Evolutionary conservation across 1,140 invertebrate genomes (phyloP).

Genomic region (Hycleus cichorii): DNA sequence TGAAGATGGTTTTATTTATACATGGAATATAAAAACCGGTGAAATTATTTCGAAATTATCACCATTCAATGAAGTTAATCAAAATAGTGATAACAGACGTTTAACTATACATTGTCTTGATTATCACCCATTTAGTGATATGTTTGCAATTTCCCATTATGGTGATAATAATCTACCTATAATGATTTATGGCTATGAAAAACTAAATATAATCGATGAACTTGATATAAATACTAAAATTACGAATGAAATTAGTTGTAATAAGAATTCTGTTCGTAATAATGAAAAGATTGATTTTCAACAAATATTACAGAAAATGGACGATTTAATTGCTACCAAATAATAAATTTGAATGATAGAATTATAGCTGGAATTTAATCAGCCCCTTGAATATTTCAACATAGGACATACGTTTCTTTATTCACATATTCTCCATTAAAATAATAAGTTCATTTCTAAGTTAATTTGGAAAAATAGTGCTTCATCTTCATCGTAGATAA

Average conservation of each 20-base stretch:
- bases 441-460: too few species aligned
- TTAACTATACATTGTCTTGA: slow-evolving; percentile 24
- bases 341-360: background rate
- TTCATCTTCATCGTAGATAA: too few species aligned
- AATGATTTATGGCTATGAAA: slow-evolving; percentile 14
- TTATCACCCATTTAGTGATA: slow-evolving; percentile 24
- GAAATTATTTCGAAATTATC: slow-evolving; percentile 17
- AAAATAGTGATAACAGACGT: background rate
- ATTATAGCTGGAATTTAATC: too few species aligned
- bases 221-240: background rate
- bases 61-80: slow-evolving; percentile 3
- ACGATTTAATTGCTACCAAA: background rate
- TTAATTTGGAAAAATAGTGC: too few species aligned
- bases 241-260: background rate
- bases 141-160: slow-evolving; percentile 23
- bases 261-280: background rate
- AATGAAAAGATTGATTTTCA: background rate
- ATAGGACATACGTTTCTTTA: too few species aligned
- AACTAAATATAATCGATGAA: background rate
- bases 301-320: background rate
- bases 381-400: too few species aligned
- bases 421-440: too few species aligned
- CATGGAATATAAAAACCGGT: slow-evolving; percentile 27
- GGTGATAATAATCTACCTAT: slow-evolving; percentile 18
- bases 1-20: slow-evolving; percentile 23